Evolutionary conservation across 2,797 vertebrate species (phyloP).

Genomic region (Morus bassanus): DNA sequence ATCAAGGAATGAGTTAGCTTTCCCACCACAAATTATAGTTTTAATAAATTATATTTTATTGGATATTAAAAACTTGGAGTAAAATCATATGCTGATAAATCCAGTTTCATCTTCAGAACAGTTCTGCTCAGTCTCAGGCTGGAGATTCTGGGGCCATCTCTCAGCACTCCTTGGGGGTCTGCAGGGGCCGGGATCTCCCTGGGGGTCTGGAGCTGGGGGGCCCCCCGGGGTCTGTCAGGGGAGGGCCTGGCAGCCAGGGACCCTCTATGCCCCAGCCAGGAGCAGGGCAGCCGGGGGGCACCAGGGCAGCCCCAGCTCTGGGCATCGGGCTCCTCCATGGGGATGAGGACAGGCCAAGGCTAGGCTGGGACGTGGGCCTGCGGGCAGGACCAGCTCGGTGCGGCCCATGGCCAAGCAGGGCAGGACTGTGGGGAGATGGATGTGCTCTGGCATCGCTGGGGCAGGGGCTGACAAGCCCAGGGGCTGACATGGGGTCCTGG

Average conservation of each 20-base stretch:
- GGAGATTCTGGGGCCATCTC: background rate
- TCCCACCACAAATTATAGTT: background rate
- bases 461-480: fast-evolving
- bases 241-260: background rate
- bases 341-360: background rate
- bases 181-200: background rate
- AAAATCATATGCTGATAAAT: background rate
- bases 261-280: background rate
- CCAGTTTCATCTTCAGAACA: background rate
- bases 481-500: background rate
- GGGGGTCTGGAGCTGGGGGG: background rate
- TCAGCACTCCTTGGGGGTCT: background rate
- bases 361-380: fast-evolving
- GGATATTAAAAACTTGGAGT: background rate
- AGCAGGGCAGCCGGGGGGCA: fast-evolving
- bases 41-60: background rate
- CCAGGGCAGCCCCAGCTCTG: background rate
- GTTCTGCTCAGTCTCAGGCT: background rate
- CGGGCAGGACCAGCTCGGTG: fast-evolving
- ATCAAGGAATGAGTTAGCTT: background rate
- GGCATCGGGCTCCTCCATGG: fast-evolving
- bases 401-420: fast-evolving
- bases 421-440: background rate
- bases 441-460: fast-evolving
- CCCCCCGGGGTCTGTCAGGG: fast-evolving